Base-by-base conservation (phyloP, 2,888 invertebrate genomes). In the Coleophora deauratella region DNA sequence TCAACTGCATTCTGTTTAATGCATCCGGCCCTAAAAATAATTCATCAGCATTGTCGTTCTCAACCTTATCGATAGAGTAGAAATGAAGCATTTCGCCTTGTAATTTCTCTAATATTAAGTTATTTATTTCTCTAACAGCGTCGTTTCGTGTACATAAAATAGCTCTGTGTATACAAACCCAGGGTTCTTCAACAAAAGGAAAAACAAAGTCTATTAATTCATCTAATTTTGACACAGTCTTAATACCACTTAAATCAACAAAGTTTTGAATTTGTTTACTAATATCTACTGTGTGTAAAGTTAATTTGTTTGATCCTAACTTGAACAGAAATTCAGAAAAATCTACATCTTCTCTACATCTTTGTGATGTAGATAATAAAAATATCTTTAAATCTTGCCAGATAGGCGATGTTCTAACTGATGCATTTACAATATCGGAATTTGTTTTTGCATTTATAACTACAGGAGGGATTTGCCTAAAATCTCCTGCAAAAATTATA, bases 401-500 rank as follows among this genome's bases (percentile, higher is more conserved):
- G 33, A 46, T 11, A 9, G 38, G 46, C 7, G 46, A 46, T 6
- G 46, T 3, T 36, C 9, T 28, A 8, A 28, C 28, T 8, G 28
- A 44, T 11, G 21, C 27, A 37, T 45, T 42, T 12, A 42, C 4
- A n/a, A 42, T 34, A 39, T 45, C 45, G 2, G 30, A 39, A 31
- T 39, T 38, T 11, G 30, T 33, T 31, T 10, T 15, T 1, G 44
- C 45, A 2, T 37, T 21, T 0, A 34, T 11, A 1, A 48, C 41
- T 2, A 49, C 44, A 10, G 49, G 46, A 28, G 45, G 43, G n/a
- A 49, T 45, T 34, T 49, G 46, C n/a, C 46, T 39, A 37, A 46
- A 49, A 32, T 49, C 44, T 3, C 46, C 46, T 9, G 46, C 42
- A 30, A 46, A 49, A 35, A 49, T 44, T n/a, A 49, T 33, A 3